These are phyloP conservation scores for Clarias fuscus DNA, from an alignment of 2,797 vertebrate species.

Conservation along the genomic window DNA sequence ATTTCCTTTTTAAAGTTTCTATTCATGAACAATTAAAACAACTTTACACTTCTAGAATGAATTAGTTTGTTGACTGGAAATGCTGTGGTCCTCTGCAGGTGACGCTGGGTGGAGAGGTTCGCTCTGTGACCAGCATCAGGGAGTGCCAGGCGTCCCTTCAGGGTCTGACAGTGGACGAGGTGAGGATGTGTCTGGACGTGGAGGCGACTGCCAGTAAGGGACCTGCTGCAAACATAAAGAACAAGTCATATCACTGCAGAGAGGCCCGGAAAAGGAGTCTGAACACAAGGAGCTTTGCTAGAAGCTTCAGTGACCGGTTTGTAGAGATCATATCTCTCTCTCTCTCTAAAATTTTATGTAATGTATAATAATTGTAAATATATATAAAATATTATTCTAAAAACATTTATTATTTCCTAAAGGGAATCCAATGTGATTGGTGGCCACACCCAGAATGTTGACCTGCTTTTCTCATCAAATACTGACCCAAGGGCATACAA, in stretches of 20 bases:
- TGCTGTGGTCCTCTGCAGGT: slow-evolving; percentile 43
- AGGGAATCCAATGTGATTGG: no score
- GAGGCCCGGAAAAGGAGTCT: slow-evolving; percentile 57
- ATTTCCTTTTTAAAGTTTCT: slow-evolving; percentile 41
- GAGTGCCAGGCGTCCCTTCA: slow-evolving; percentile 57
- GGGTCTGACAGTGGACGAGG: slow-evolving; percentile 54
- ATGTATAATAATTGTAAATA: no score
- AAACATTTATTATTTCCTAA: no score
- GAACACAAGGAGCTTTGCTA: slow-evolving; percentile 69
- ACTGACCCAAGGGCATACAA: no score
- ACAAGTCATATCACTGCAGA: slow-evolving; percentile 49
- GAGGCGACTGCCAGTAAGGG: slow-evolving; percentile 60
- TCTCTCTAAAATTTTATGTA: no score
- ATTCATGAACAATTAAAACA: slow-evolving; percentile 50
- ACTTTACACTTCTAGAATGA: background rate
- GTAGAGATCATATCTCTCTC: background rate
- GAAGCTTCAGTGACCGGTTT: slow-evolving; percentile 76
- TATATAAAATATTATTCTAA: no score
- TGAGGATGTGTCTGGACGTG: slow-evolving; percentile 67
- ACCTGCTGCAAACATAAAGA: background rate
- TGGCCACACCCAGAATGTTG: no score
- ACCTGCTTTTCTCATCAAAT: no score
- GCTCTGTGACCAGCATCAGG: slow-evolving; percentile 60
- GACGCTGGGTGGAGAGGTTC: slow-evolving; percentile 60
- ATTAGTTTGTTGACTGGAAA: slow-evolving; percentile 58